phyloP scores from a whole-genome alignment of 2,797 vertebrate species.

The Anas bahamensis region DNA sequence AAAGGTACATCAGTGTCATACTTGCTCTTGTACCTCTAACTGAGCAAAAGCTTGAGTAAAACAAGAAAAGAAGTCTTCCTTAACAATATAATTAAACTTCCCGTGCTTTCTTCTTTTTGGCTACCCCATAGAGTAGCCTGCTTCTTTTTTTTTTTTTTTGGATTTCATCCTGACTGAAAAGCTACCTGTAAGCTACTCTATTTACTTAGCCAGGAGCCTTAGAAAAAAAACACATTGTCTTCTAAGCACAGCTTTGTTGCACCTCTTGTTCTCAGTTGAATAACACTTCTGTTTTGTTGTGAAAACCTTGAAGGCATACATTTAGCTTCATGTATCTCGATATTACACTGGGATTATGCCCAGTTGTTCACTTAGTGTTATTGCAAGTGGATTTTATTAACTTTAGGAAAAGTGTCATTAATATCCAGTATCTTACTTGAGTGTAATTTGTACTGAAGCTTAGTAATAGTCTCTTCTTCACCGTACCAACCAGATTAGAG shows the following conservation, averaged over 20 bases:
- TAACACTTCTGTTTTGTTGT: not conserved
- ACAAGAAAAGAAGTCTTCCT: not conserved
- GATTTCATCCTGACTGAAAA: not conserved
- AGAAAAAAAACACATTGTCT: not conserved
- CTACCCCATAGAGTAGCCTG: not conserved
- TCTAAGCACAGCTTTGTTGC: not conserved
- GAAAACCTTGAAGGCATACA: not conserved
- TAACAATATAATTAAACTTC: not conserved
- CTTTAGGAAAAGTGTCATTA: not conserved
- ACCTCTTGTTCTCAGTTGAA: not conserved
- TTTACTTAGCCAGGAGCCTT: not conserved
- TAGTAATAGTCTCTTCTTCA: not conserved
- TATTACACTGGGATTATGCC: not conserved
- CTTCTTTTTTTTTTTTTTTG: not conserved
- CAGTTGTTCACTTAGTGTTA: not conserved
- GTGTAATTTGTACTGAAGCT: not conserved
- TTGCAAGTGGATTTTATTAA: not conserved
- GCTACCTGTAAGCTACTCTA: not conserved
- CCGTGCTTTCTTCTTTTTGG: not conserved
- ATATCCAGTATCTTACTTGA: not conserved
- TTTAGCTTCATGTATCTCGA: not conserved
- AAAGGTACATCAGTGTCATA: not conserved
- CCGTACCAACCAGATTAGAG: not conserved
- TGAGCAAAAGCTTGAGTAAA: not conserved
- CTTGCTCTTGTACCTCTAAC: not conserved